Conservation (phyloP, 2,113 vertebrate genomes). For the Phylloscopus trochiloides region DNA sequence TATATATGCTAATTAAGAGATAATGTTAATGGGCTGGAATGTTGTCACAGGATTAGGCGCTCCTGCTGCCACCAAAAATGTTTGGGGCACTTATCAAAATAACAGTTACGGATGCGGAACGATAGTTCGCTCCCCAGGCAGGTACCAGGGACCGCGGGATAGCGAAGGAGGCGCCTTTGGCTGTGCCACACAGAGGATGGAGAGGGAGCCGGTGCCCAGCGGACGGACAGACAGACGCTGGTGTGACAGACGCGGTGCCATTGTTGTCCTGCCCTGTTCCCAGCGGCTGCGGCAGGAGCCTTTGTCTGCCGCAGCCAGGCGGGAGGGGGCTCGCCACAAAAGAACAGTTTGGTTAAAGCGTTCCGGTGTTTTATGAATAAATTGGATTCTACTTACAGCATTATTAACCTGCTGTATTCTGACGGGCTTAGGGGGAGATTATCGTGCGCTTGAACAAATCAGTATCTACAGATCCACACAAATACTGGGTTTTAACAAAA, state of each 20-base stretch:
- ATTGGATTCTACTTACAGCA: conserved; percentile 64
- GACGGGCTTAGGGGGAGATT: conserved; percentile 64
- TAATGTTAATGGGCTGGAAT: conserved; percentile 3
- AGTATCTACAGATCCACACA: conserved; percentile 56
- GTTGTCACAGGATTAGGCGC: not conserved
- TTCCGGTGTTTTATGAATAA: conserved; percentile 67
- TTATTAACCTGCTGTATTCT: conserved; percentile 68
- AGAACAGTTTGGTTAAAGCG: conserved; percentile 66
- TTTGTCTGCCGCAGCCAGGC: conserved; percentile 40
- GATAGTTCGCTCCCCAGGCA: not conserved
- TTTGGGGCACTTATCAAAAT: not conserved
- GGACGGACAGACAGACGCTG: not conserved
- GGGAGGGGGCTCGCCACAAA: conserved; percentile 35
- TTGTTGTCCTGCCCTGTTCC: not conserved
- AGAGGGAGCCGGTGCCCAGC: not conserved
- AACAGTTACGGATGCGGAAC: not conserved
- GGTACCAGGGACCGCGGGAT: rapidly evolving
- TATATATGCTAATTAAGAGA: conserved; percentile 30
- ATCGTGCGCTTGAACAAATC: conserved; percentile 53
- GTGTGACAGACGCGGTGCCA: not conserved
- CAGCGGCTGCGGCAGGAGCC: not conserved
- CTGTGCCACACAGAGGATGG: rapidly evolving
- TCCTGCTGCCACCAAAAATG: not conserved
- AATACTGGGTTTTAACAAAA: conserved; percentile 63
- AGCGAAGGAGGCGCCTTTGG: not conserved